Conservation (phyloP, 2,113 vertebrate genomes). For the Brevimyrus niger region DNA sequence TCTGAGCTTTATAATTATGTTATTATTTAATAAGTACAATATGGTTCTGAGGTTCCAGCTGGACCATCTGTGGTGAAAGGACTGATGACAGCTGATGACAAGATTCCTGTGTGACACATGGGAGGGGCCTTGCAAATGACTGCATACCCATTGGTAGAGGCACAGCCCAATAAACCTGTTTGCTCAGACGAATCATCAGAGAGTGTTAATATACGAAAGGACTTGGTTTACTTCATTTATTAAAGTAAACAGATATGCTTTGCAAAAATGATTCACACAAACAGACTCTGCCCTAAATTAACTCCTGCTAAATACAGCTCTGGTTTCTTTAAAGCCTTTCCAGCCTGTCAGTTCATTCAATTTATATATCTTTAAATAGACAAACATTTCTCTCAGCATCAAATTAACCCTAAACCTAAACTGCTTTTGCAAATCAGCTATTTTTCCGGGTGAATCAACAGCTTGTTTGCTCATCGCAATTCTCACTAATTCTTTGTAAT, state of each 20-base stretch:
- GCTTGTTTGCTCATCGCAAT: constrained; percentile 18
- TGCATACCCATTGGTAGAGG: neutral
- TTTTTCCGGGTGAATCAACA: constrained; percentile 17
- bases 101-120: neutral
- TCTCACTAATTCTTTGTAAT: neutral
- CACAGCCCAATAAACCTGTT: neutral
- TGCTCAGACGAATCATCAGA: neutral
- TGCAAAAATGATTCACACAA: neutral
- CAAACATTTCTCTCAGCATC: neutral
- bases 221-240: constrained; percentile 1
- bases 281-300: neutral
- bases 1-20: constrained; percentile 13
- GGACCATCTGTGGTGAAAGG: constrained; percentile 43
- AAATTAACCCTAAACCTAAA: neutral
- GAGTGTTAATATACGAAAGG: neutral
- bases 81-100: constrained; percentile 24
- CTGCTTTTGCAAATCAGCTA: constrained; percentile 19
- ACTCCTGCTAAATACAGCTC: neutral
- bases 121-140: neutral
- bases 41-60: constrained; percentile 62
- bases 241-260: neutral
- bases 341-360: constrained; percentile 25
- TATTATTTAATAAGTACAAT: constrained; percentile 65
- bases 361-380: constrained; percentile 32
- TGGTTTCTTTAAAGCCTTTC: neutral